A percentile compares a stretch with the other conserved stretches of the same genome.
These are phyloP conservation scores for Luperina testacea DNA, from an alignment of 2,888 invertebrate species.

Conservation along the genomic window DNA sequence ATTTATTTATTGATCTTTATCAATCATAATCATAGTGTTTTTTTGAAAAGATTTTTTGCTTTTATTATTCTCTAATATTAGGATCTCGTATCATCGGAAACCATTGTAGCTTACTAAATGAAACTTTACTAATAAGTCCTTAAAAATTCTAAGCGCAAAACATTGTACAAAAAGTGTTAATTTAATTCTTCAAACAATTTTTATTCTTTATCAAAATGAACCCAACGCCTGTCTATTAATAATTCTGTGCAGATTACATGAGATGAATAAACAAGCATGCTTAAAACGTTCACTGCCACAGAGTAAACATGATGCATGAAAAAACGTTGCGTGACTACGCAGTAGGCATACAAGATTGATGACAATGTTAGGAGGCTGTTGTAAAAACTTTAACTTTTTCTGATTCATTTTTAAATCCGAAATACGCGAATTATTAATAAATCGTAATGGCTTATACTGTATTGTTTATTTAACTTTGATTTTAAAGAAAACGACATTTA, in stretches of 20 bases:
- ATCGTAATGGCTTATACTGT: background rate
- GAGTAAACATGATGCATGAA: slow-evolving; percentile 30
- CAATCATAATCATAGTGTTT: background rate
- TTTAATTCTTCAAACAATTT: background rate
- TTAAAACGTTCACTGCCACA: slow-evolving; percentile 29
- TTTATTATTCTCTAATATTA: background rate
- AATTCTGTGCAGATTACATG: slow-evolving; percentile 22
- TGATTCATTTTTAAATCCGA: background rate
- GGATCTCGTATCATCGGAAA: background rate
- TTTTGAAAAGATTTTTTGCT: background rate
- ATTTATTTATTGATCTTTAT: background rate
- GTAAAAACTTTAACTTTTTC: background rate
- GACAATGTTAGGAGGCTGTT: background rate
- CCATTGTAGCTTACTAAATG: too few relatives aligned
- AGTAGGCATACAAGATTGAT: slow-evolving; percentile 2
- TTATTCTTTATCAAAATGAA: slow-evolving; percentile 6
- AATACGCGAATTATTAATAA: background rate
- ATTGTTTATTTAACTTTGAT: background rate
- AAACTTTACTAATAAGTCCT: background rate
- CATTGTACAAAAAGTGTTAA: background rate
- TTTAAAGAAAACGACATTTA: background rate
- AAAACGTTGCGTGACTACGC: slow-evolving; percentile 26
- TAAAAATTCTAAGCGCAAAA: too few relatives aligned
- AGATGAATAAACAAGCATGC: slow-evolving; percentile 23
- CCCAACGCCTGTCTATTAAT: slow-evolving; percentile 17